Evolutionary conservation across 2,113 vertebrate species (phyloP).

Genomic region (Melanerpes aurifrons): DNA sequence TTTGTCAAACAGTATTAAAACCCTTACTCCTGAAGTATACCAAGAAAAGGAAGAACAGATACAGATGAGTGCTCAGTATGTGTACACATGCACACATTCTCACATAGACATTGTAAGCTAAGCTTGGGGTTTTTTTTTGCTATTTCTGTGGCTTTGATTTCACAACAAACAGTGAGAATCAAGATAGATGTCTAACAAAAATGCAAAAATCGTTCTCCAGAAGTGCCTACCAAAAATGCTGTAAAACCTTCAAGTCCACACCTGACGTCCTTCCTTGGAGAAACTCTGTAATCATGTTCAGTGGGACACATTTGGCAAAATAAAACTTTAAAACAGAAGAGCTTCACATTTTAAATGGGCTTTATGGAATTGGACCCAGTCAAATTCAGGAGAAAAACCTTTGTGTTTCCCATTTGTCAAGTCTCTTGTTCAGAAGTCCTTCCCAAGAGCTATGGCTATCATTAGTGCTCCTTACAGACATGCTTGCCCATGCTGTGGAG

Average conservation of each 20-base stretch:
- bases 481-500: not conserved
- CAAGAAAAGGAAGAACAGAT: not conserved
- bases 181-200: not conserved
- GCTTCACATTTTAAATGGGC: not conserved
- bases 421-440: not conserved
- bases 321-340: not conserved
- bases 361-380: not conserved
- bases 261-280: not conserved
- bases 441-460: accelerated
- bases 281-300: not conserved
- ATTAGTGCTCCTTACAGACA: not conserved
- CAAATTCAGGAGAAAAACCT: not conserved
- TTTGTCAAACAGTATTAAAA: not conserved
- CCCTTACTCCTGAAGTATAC: not conserved
- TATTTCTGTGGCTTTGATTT: not conserved
- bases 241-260: not conserved
- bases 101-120: not conserved
- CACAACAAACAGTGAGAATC: not conserved
- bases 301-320: not conserved
- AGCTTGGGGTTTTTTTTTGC: not conserved
- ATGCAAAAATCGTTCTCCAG: not conserved
- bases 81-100: not conserved
- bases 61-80: not conserved
- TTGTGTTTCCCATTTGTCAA: not conserved
- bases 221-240: not conserved